Evolutionary conservation across 2,797 vertebrate genomes (phyloP).

Genomic region (Typhlichthys eigenmanni): DNA sequence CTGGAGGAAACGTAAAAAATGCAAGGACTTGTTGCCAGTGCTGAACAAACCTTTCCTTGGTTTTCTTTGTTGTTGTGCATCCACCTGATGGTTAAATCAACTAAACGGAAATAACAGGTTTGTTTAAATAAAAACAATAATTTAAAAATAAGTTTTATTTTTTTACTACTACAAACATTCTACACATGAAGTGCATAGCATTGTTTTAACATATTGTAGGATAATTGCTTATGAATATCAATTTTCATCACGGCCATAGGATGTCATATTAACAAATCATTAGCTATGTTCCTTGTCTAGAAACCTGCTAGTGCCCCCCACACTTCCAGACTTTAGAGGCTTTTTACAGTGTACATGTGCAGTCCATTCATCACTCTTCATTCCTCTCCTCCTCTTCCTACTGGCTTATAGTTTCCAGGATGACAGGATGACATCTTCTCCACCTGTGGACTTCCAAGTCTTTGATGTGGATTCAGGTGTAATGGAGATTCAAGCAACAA

Average conservation of each 20-base stretch:
- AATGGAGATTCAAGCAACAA: constrained; percentile 62
- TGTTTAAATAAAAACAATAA: no score
- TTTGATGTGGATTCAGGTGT: constrained; percentile 64
- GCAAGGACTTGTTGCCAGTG: no score
- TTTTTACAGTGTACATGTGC: constrained; percentile 18
- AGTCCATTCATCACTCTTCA: constrained; percentile 40
- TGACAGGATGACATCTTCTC: constrained; percentile 43
- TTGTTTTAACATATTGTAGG: constrained; percentile 12
- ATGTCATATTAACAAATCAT: background rate
- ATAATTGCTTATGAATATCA: constrained; percentile 8
- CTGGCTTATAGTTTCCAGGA: constrained; percentile 50
- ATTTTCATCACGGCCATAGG: constrained; percentile 2
- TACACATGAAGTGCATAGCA: constrained; percentile 23
- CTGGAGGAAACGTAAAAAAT: no score
- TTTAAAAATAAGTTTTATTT: no score
- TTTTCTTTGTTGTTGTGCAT: no score
- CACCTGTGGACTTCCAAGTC: constrained; percentile 37
- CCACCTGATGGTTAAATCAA: no score
- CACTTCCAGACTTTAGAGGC: background rate
- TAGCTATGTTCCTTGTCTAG: no score
- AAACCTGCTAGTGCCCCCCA: background rate
- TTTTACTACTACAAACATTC: constrained; percentile 13
- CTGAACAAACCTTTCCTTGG: no score
- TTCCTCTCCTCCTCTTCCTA: constrained; percentile 43
- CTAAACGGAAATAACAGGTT: no score